Percentiles rank a stretch among this genome's conserved stretches.
These are phyloP conservation scores for Styela clava DNA, from an alignment of 23 tunicate species.

Conservation along the genomic window DNA sequence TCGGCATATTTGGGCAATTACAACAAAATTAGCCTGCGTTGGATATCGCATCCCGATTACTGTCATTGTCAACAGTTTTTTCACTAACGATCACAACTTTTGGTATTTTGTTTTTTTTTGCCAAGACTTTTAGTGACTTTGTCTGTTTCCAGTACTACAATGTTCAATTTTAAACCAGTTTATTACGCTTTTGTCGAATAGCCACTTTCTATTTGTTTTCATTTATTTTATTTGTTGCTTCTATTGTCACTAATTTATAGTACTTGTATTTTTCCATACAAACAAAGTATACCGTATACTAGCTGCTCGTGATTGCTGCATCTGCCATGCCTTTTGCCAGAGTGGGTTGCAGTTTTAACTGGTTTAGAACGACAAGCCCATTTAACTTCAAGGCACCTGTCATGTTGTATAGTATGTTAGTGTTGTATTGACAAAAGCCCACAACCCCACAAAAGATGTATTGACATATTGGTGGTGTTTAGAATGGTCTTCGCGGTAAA, in stretches of 20 bases:
- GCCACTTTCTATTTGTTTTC: background rate
- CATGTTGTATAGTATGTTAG: background rate
- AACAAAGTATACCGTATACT: constrained; percentile 27
- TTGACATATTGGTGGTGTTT: too few relatives aligned
- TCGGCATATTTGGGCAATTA: background rate
- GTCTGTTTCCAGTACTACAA: background rate
- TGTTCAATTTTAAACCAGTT: background rate
- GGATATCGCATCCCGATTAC: background rate
- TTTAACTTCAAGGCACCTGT: background rate
- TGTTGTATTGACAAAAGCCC: too few relatives aligned
- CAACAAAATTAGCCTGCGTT: background rate
- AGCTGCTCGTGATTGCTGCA: constrained; percentile 26
- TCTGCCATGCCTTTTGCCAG: background rate
- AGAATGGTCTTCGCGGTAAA: too few relatives aligned
- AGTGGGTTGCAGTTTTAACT: background rate
- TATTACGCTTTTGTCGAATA: background rate
- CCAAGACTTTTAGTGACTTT: background rate
- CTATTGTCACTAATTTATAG: constrained; percentile 18
- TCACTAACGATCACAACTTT: background rate
- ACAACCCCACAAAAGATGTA: too few relatives aligned
- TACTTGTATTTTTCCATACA: constrained; percentile 7
- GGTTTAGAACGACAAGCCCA: background rate
- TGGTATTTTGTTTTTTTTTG: background rate
- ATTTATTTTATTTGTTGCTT: constrained; percentile 6
- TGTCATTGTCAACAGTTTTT: background rate